These are phyloP conservation scores for Magallana gigas DNA, from an alignment of 1,140 invertebrate species.

Conservation along the genomic window DNA sequence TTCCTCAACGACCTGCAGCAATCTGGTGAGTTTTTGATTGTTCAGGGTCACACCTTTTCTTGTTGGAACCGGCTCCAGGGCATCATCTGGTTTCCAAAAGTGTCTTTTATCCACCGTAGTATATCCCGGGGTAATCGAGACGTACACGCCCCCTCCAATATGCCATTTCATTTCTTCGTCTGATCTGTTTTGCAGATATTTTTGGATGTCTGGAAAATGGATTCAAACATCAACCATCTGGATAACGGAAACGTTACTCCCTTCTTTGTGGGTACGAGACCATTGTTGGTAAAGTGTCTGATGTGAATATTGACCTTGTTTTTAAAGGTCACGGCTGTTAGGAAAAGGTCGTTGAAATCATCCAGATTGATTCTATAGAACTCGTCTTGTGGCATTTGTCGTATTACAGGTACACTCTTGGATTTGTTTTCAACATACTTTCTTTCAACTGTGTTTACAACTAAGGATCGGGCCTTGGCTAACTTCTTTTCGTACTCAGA, in stretches of 20 bases:
- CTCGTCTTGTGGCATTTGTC: conserved; percentile 39
- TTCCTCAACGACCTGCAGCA: conserved; percentile 32
- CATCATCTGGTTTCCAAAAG: conserved; percentile 43
- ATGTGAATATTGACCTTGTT: conserved; percentile 40
- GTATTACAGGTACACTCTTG: conserved; percentile 41
- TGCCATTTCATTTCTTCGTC: conserved; percentile 41
- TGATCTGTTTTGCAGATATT: conserved; percentile 34
- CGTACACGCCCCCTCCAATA: conserved; percentile 45
- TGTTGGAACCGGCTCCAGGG: conserved; percentile 38
- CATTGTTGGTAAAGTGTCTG: conserved; percentile 37
- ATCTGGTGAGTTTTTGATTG: conserved; percentile 40
- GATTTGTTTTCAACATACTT: conserved; percentile 42
- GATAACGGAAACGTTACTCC: conserved; percentile 35
- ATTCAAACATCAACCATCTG: conserved; percentile 47
- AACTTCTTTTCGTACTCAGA: conserved; percentile 44
- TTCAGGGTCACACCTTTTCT: conserved; percentile 44
- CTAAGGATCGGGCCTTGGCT: conserved; percentile 39
- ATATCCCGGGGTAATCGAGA: conserved; percentile 32
- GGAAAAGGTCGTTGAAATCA: conserved; percentile 41
- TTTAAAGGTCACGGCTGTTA: conserved; percentile 22
- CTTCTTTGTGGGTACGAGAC: conserved; percentile 42
- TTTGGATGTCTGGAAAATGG: conserved; percentile 40
- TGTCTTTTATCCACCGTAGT: conserved; percentile 44
- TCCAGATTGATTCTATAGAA: conserved; percentile 42
- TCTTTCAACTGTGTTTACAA: conserved; percentile 35